Conservation (phyloP, 1,140 invertebrate species). For the Rhopalosiphum padi region DNA sequence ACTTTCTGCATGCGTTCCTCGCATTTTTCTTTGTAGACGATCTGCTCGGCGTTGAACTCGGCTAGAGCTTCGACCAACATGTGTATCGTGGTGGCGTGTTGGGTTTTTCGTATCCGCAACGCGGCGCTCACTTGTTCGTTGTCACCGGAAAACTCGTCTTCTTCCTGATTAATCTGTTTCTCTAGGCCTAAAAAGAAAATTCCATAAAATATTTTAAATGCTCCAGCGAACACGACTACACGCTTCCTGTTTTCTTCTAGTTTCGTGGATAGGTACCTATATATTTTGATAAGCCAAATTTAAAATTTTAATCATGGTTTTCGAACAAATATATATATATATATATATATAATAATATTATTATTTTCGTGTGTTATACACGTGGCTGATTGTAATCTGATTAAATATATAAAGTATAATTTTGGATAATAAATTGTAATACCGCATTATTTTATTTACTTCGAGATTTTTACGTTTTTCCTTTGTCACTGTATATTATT, state of each 20-base stretch:
- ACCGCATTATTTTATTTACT: background rate
- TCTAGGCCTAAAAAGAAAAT: constrained; percentile 60
- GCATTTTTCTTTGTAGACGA: constrained; percentile 62
- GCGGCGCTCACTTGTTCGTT: constrained; percentile 59
- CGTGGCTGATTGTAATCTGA: background rate
- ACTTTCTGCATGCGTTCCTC: constrained; percentile 61
- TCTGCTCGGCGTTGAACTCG: constrained; percentile 61
- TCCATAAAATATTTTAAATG: background rate
- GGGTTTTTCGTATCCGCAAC: constrained; percentile 61
- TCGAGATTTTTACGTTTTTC: background rate
- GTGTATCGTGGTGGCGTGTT: constrained; percentile 60
- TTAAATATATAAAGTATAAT: background rate
- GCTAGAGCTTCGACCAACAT: constrained; percentile 61
- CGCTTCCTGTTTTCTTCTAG: background rate
- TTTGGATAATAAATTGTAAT: background rate
- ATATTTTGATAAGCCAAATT: background rate
- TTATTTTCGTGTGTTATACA: background rate
- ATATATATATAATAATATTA: background rate
- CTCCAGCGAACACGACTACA: background rate
- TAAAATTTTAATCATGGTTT: background rate
- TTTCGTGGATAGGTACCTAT: background rate
- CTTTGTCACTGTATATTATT: background rate
- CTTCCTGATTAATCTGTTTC: constrained; percentile 60
- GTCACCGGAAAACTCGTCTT: constrained; percentile 59
- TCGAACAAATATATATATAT: background rate